A percentile compares a stretch with the other conserved stretches of the same genome.
These are phyloP conservation scores for Tetanocera ferruginea DNA, from an alignment of 2,888 invertebrate genomes.

Conservation along the genomic window DNA sequence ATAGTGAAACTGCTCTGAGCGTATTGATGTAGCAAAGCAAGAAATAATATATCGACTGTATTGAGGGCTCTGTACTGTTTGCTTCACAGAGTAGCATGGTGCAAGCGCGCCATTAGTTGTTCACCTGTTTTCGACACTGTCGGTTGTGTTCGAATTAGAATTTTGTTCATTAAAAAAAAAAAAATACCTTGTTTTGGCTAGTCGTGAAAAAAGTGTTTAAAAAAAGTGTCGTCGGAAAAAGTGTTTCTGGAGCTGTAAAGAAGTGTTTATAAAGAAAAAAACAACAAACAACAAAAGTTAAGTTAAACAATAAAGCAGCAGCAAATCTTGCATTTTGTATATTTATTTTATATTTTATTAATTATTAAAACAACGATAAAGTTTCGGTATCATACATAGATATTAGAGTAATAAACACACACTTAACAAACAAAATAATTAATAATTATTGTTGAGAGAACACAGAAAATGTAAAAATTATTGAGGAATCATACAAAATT, in stretches of 20 bases:
- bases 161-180: neutral
- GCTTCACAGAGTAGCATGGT: neutral
- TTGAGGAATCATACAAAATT: conserved; percentile 10
- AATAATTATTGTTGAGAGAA: conserved; percentile 33
- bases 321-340: conserved; percentile 14
- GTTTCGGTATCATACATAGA: conserved; percentile 22
- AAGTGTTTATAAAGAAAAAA: neutral
- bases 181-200: too few relatives aligned
- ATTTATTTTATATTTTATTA: conserved; percentile 22
- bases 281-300: conserved; percentile 23
- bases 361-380: conserved; percentile 37
- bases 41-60: too few relatives aligned
- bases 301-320: conserved; percentile 28
- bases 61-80: neutral
- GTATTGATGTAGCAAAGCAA: too few relatives aligned
- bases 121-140: neutral
- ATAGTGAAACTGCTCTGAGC: too few relatives aligned
- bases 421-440: conserved; percentile 48
- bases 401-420: conserved; percentile 41
- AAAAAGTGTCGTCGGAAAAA: neutral
- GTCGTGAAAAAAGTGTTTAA: too few relatives aligned
- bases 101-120: conserved; percentile 11
- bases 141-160: conserved; percentile 11
- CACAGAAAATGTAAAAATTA: conserved; percentile 49
- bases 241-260: neutral